Percentiles rank a stretch among this genome's conserved stretches.
Evolutionary conservation across 1,140 invertebrate species (phyloP).

Genomic region (Papilio glaucus): DNA sequence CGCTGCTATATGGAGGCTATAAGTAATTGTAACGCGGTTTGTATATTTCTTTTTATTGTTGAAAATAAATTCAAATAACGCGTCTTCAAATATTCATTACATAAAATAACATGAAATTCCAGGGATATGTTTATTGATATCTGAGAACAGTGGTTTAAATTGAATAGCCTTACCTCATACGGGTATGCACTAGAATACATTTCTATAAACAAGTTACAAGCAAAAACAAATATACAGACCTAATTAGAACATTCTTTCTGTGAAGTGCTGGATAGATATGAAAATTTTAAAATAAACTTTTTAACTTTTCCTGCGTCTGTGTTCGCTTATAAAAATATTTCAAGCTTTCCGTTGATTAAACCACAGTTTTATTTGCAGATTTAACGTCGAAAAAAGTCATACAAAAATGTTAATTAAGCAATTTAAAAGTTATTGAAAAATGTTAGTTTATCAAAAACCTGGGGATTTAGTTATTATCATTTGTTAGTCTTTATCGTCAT

Average conservation of each 20-base stretch:
- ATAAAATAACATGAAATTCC: no score
- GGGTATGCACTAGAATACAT: neutral
- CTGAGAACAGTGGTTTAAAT: neutral
- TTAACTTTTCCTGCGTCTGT: neutral
- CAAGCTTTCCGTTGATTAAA: no score
- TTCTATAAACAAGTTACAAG: conserved; percentile 1
- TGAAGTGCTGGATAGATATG: neutral
- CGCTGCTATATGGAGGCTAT: no score
- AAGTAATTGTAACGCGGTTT: no score
- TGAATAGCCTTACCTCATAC: neutral
- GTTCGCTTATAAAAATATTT: neutral
- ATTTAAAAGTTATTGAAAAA: no score
- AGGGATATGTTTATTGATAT: no score
- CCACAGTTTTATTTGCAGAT: no score
- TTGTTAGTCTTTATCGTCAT: no score
- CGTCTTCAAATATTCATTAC: neutral
- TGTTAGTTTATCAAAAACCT: no score
- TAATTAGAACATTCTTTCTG: conserved; percentile 8
- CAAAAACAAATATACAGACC: neutral
- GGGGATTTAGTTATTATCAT: no score
- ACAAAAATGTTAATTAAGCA: neutral
- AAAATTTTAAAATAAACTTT: no score
- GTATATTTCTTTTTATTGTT: no score
- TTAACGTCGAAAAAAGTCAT: neutral
- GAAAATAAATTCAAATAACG: neutral